phyloP scores from a whole-genome alignment of 2,797 vertebrate genomes.

The Anabacerthia variegaticeps region DNA sequence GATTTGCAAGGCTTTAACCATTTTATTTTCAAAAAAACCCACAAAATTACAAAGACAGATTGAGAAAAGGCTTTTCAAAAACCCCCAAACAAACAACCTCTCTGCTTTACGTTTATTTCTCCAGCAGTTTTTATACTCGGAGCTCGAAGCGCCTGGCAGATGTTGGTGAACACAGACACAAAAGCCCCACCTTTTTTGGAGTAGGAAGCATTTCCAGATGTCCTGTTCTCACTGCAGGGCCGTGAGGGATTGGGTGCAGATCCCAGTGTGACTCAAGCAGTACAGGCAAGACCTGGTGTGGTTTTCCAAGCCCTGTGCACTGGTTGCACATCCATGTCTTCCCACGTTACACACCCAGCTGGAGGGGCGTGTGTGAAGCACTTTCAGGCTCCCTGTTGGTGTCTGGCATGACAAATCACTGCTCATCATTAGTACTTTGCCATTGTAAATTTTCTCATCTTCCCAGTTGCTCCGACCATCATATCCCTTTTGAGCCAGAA shows the following conservation, averaged over 20 bases:
- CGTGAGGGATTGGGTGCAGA: rapidly evolving
- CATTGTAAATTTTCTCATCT: not conserved
- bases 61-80: not conserved
- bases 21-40: slow-evolving; percentile 28
- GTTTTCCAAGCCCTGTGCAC: not conserved
- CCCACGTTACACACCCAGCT: not conserved
- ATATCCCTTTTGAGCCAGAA: not conserved
- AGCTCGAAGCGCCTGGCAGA: not conserved
- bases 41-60: not conserved
- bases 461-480: not conserved
- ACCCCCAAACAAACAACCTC: not conserved
- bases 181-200: not conserved
- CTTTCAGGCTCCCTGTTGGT: not conserved
- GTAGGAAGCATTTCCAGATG: not conserved
- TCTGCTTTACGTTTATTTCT: slow-evolving; percentile 34
- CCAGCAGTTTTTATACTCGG: not conserved
- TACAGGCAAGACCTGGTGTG: rapidly evolving
- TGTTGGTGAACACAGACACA: not conserved
- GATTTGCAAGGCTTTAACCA: slow-evolving; percentile 28
- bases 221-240: not conserved
- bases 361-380: rapidly evolving
- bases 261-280: not conserved
- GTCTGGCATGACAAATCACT: not conserved
- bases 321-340: not conserved
- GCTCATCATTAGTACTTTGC: not conserved